Conservation (phyloP, 92 coral and sea anemone genomes). For the Palythoa heliodiscus region DNA sequence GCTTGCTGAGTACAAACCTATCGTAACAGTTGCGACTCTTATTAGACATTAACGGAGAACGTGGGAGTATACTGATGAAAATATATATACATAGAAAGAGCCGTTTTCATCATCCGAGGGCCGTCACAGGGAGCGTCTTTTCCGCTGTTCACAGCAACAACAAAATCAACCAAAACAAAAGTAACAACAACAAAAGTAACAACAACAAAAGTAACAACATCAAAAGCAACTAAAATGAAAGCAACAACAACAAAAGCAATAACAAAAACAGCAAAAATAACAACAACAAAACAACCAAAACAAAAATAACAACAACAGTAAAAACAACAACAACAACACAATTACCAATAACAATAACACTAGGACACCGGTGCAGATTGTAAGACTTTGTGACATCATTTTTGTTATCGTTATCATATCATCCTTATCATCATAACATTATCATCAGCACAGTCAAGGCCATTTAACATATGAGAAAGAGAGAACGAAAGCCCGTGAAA, state of each 20-base stretch:
- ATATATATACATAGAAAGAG: no score
- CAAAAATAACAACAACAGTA: not conserved
- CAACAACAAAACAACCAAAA: not conserved
- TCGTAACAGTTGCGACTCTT: not conserved
- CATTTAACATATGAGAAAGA: no score
- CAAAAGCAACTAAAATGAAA: not conserved
- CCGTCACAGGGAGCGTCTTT: not conserved
- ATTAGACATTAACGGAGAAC: not conserved
- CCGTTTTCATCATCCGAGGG: not conserved
- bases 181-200: not conserved
- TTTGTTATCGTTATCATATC: not conserved
- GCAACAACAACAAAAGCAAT: no score
- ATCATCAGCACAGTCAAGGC: no score
- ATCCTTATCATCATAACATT: no score
- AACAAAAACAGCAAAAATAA: not conserved
- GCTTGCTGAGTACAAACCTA: constrained; percentile 59
- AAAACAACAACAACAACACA: not conserved
- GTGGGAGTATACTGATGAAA: no score
- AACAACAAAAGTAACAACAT: no score
- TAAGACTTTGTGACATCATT: no score
- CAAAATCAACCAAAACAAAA: not conserved
- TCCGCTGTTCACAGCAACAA: not conserved
- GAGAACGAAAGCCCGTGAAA: no score
- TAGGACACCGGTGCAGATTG: no score
- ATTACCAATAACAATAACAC: no score